phyloP scores from a whole-genome alignment of 2,888 invertebrate genomes.

The Rhynchonema sp. region DNA sequence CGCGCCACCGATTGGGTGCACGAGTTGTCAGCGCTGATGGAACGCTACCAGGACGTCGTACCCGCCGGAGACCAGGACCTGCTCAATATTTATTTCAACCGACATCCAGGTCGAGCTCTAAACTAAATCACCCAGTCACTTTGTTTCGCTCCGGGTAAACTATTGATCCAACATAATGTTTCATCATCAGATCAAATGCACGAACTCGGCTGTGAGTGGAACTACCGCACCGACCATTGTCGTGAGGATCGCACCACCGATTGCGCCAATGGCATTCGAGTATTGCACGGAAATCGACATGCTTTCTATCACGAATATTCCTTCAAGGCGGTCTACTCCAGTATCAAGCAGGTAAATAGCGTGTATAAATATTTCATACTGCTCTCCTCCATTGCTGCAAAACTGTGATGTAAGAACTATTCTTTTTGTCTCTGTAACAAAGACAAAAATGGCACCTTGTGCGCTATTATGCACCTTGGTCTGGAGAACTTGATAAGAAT shows the following conservation, averaged over 20 bases:
- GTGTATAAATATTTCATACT: no score
- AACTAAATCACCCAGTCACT: background rate
- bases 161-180: no score
- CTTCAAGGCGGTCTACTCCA: slow-evolving; percentile 19
- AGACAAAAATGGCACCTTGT: no score
- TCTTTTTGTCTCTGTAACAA: no score
- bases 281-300: background rate
- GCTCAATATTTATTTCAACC: slow-evolving; percentile 43
- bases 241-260: background rate
- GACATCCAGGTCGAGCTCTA: background rate
- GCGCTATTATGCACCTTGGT: no score
- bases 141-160: background rate
- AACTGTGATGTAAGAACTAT: no score
- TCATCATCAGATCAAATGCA: slow-evolving; percentile 56
- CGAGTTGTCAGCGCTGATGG: slow-evolving; percentile 60
- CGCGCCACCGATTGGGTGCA: slow-evolving; percentile 62
- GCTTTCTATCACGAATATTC: background rate
- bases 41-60: slow-evolving; percentile 60
- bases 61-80: slow-evolving; percentile 96
- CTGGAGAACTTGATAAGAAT: no score
- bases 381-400: no score
- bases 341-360: no score
- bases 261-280: background rate
- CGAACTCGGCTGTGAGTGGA: slow-evolving; percentile 62
- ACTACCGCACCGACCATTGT: slow-evolving; percentile 83